Base-by-base conservation (phyloP, 2,888 invertebrate genomes). In the Brenthis hecate region DNA sequence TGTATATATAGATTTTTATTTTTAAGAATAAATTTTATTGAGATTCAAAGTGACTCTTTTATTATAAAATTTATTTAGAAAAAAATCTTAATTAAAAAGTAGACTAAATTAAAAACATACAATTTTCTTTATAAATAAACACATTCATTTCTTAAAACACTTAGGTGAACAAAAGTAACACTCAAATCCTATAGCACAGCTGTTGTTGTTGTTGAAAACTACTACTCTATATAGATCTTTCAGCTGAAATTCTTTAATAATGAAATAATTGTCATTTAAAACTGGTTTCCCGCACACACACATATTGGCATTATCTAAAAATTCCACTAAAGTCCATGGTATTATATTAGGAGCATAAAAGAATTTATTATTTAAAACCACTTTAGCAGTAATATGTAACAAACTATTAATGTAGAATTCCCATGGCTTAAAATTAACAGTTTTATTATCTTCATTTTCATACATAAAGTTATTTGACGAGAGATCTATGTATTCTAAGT, bases 231-330 rank as follows among this genome's bases (percentile, higher is more conserved):
- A 85, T 84, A 86, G 83, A 71, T 87, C 79, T 80, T 87, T 85
- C 75, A 89, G 78, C 75, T 87, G 78, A 88, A 82, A 85, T 78
- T 86, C 78, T 77, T 86, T 81, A 72, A 82, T 77, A n/a, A 85
- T 62, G 73, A 78, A 85, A 72, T 79, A 81, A 43, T 71, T 76
- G 43, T 84, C 79, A 75, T 84, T 86, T 6, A 91, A 77, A 14
- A 89, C 94, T 19, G 94, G 89, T 56, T 79, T 81, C 1, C 95
- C 95, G 82, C 96, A 96, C 1, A 94, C 79, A 81, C 96, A 96
- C 82, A 94, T 94, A 74, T 93, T 92, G 0, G 94, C 94, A 77
- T 92, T 81, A 76, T 95, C 94, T 74, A 96, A 83, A 79, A 94
- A 94, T 58, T 93, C 83, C 0, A 95, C 94, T 65, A 96, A 80